Conservation (phyloP, 1,140 invertebrate genomes). For the Lasaia peninsularis region DNA sequence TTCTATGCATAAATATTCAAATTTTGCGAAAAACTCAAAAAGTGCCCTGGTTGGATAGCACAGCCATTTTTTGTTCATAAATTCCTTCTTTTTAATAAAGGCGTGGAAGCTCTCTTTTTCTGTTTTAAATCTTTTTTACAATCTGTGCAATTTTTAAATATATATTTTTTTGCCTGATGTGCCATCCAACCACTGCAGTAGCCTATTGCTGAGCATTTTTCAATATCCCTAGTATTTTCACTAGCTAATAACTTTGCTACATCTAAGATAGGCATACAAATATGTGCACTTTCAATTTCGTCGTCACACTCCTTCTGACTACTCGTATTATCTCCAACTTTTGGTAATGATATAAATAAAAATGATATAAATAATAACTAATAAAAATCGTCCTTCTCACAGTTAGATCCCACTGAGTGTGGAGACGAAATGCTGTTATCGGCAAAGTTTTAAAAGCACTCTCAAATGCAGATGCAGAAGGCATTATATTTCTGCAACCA, state of each 20-base stretch:
- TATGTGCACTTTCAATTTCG: too few species aligned
- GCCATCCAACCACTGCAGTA: background rate
- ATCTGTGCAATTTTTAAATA: background rate
- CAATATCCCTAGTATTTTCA: background rate
- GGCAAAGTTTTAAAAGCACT: background rate
- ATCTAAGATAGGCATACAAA: background rate
- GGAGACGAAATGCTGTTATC: background rate
- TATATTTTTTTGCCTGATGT: background rate
- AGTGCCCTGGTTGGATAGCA: background rate
- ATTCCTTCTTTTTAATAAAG: background rate
- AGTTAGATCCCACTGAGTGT: background rate
- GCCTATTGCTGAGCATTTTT: constrained; percentile 1
- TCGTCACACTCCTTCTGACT: too few species aligned
- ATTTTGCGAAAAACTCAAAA: background rate
- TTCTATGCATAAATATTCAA: background rate
- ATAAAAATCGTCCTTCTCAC: background rate
- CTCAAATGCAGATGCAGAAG: background rate
- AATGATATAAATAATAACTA: too few species aligned
- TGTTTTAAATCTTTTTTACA: background rate
- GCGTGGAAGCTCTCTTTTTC: background rate
- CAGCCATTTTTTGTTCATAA: background rate
- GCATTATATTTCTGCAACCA: constrained; percentile 16
- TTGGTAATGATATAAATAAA: too few species aligned
- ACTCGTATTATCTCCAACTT: too few species aligned
- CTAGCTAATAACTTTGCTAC: background rate